These are phyloP conservation scores for Lamprologus ornatipinnis DNA, from an alignment of 2,113 vertebrate species.

Conservation along the genomic window DNA sequence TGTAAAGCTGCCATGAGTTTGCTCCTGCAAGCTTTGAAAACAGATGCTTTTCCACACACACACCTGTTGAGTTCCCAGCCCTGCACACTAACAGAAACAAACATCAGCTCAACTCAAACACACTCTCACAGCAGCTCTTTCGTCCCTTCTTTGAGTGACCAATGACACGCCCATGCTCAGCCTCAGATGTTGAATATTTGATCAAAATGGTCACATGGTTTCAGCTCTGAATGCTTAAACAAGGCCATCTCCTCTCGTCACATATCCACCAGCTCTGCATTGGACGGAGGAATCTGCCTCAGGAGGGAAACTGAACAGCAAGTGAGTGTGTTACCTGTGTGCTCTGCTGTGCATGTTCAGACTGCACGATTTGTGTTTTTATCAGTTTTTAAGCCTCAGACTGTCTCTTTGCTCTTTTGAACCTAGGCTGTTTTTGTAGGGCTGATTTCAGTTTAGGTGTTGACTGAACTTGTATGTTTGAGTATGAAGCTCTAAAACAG, in stretches of 20 bases:
- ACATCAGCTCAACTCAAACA: neutral
- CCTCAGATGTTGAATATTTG: constrained; percentile 52
- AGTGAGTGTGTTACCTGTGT: neutral
- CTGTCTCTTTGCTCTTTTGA: neutral
- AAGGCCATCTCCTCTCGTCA: neutral
- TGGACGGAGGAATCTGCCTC: neutral
- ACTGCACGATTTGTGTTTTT: neutral
- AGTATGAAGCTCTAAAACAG: neutral
- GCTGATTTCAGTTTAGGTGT: neutral
- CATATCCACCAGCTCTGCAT: neutral
- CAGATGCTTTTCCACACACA: neutral
- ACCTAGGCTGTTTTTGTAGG: neutral
- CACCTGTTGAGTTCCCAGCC: constrained; percentile 27
- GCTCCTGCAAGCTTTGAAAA: neutral
- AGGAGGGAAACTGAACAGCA: neutral
- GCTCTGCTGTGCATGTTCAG: neutral
- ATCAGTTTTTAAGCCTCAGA: too few species aligned
- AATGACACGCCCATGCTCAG: neutral
- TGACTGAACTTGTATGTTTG: accelerated
- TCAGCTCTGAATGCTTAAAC: constrained; percentile 41
- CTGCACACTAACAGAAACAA: neutral
- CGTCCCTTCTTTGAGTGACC: neutral
- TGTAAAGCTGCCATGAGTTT: neutral
- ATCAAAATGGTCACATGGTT: constrained; percentile 46
- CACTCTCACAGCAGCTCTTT: neutral